Evolutionary conservation across 1,140 invertebrate species (phyloP).

Genomic region (Ptiloglossa arizonensis): DNA sequence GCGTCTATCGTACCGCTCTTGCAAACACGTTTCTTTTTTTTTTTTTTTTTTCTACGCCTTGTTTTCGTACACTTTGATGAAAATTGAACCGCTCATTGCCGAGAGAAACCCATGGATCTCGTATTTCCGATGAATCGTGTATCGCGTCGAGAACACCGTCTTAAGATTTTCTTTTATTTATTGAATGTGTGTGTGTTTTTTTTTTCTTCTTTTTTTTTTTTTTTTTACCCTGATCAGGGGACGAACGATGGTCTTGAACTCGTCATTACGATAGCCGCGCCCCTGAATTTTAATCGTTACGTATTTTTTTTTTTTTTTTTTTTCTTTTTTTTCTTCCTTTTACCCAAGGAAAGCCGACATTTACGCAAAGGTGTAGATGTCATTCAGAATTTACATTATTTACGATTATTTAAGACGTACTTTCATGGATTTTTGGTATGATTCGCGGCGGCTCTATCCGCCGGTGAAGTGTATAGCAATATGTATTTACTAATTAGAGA

Average conservation of each 20-base stretch:
- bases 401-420: constrained; percentile 49
- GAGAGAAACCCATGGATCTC: neutral
- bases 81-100: neutral
- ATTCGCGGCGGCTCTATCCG: constrained; percentile 35
- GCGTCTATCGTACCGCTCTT: constrained; percentile 8
- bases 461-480: constrained; percentile 49
- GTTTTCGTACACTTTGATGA: neutral
- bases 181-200: too few species aligned
- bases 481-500: constrained; percentile 50
- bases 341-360: constrained; percentile 34
- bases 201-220: too few species aligned
- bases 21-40: neutral
- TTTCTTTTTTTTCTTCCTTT: constrained; percentile 27
- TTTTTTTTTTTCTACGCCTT: neutral
- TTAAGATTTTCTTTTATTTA: constrained; percentile 14
- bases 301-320: neutral
- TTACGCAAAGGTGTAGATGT: constrained; percentile 20
- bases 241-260: neutral
- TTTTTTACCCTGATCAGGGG: neutral
- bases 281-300: constrained; percentile 25
- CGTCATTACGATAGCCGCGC: constrained; percentile 31
- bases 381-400: constrained; percentile 32
- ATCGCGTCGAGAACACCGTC: neutral
- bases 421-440: constrained; percentile 38
- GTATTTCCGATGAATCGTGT: neutral